Evolutionary conservation across 2,888 invertebrate genomes (phyloP), one percentile per base, ranked within the genome.

Genomic region (Drosophila neotestacea): DNA sequence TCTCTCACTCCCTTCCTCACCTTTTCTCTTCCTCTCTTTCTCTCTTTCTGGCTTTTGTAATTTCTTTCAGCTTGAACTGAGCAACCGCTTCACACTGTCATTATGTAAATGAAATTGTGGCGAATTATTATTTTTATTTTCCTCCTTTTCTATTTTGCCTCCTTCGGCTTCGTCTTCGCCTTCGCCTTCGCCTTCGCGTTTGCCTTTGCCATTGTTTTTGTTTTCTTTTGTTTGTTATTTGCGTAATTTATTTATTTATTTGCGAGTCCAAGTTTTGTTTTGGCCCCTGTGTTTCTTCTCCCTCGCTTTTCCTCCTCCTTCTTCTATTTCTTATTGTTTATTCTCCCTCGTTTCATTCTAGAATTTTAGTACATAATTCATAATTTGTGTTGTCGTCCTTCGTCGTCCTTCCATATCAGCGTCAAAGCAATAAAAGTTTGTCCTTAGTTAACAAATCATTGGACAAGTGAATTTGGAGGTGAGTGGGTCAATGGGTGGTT

Each of bases 71-170:
- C 47, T 44, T 56, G 44, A 44, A 36, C 55, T 56, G 55, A 56
- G 55, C 50, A 70, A 75, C 77, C 73, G 74, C 73, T 80, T 85
- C 85, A 82, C 86, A 78, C 88, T 87, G 77, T 86, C 86, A 90
- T 90, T 90, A 90, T 90, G 89, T 76, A 90, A 90, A 90, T 90
- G 88, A 86, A 90, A 90, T 90, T 90, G 86, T 81, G 85, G 83
- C 75, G 79, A 81, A 80, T 88, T 80, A 79, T 81, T 78, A 74
- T 74, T 77, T 77, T 73, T 77, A 65, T 73, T 77, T 70, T 72
- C 22, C 30, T 64, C 46, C 46, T 32, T 59, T 61, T 63, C 47
- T 58, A 30, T 36, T 36, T 50, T 13, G n/a, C 27, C 38, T 16
- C 34, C 11, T 28, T 41, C 16, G 16, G 1, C 5, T 59, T 48